Base-by-base conservation (phyloP, 2,888 invertebrate species). In the Microctonus aethiopoides region DNA sequence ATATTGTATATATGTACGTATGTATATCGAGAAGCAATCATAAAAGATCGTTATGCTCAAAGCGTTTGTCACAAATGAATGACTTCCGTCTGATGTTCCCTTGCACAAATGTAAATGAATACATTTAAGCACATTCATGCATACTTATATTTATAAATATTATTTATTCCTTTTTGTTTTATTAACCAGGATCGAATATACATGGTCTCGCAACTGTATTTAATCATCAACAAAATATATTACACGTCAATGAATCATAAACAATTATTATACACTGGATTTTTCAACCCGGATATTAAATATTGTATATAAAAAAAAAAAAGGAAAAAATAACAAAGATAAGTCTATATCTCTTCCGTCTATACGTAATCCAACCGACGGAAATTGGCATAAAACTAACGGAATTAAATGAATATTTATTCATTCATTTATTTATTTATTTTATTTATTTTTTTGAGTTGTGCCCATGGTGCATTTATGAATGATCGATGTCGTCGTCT, bases 61-160 rank as follows among this genome's bases (percentile, higher is more conserved):
- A 52, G 41, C 20, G 46, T 32, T 65, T 68, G 62, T 62, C 67
- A 68, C 60, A 54, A 68, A 61, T 68, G 39, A 34, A 67, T 68
- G 60, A 26, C 67, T 61, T 62, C 61, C 52, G 61, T 52, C 22
- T 36, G 22, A 39, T 29, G 22, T 24, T 61, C 54, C 34, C 60
- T 46, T 16, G 24, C 57, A 22, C 52, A 16, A 29, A 7, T 29
- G 29, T 46, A 20, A 46, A 39, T 46, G n/a, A 56, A 56, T 56
- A 56, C n/a, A 13, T 56, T n/a, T n/a, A n/a, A n/a, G n/a, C n/a
- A n/a, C n/a, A n/a, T n/a, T n/a, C 16, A 13, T 3, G 6, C 6
- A 26, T 56, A 56, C 41, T 22, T n/a, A 46, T 6, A 41, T 41
- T 39, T 26, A 34, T 60, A 20, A n/a, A 60, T 36, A 11, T 26